phyloP scores from a whole-genome alignment of 2,113 vertebrate genomes.

The Podiceps cristatus region DNA sequence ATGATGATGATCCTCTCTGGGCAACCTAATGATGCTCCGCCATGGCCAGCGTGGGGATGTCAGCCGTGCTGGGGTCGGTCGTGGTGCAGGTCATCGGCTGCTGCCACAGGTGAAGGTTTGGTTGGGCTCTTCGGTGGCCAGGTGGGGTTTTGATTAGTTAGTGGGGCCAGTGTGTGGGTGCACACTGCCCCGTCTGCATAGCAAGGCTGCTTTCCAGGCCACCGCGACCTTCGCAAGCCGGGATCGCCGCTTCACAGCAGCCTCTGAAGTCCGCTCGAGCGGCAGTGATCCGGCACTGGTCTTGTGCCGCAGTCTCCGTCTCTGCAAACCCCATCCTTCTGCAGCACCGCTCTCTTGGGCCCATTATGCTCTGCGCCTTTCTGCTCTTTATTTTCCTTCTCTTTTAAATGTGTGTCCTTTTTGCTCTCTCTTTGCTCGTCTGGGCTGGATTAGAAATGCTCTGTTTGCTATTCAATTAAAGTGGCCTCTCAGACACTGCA shows the following conservation, averaged over 20 bases:
- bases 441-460: conserved; percentile 49
- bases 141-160: no score
- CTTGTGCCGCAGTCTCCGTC: background rate
- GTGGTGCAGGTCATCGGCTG: background rate
- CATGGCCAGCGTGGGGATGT: background rate
- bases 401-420: background rate
- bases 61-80: background rate
- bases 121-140: background rate
- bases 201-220: background rate
- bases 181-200: accelerated
- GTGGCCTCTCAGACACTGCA: background rate
- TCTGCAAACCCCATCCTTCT: background rate
- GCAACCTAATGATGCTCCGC: background rate
- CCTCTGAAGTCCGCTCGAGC: no score
- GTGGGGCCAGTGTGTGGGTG: no score
- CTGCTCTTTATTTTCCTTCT: background rate
- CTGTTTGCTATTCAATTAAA: conserved; percentile 31
- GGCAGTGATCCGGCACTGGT: background rate
- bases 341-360: accelerated
- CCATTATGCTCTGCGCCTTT: accelerated
- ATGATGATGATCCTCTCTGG: background rate
- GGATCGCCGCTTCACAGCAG: background rate
- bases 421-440: background rate
- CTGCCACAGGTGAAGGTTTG: background rate
- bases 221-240: background rate